A percentile compares a stretch with the other conserved stretches of the same genome.
Evolutionary conservation across 2,797 vertebrate genomes (phyloP).

Genomic region (Trematomus bernacchii): DNA sequence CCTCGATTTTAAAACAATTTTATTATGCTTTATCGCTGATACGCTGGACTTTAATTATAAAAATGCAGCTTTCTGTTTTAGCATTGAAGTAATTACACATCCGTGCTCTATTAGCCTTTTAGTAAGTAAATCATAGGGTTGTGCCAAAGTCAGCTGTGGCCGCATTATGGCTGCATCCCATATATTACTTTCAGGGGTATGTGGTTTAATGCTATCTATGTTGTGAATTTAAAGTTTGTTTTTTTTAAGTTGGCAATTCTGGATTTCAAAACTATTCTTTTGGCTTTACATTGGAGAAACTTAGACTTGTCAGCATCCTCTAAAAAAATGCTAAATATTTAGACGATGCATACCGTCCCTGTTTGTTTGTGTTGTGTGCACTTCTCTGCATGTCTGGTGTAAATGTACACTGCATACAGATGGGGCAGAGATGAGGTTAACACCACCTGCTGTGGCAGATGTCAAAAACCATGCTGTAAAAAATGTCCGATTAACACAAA

Average conservation of each 20-base stretch:
- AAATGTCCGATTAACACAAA: constrained; percentile 89
- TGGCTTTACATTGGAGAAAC: not conserved
- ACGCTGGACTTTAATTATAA: constrained; percentile 84
- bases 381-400: constrained; percentile 4
- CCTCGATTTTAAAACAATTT: constrained; percentile 85
- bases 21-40: constrained; percentile 82
- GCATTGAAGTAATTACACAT: constrained; percentile 82
- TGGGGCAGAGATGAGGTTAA: constrained; percentile 64
- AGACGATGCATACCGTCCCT: not conserved
- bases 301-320: not conserved
- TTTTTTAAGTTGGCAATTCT: not conserved
- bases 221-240: not conserved
- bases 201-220: not conserved
- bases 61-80: constrained; percentile 85
- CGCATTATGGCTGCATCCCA: not conserved
- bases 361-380: not conserved
- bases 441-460: constrained; percentile 82
- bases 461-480: constrained; percentile 88
- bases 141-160: constrained; percentile 9
- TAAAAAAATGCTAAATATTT: too few species aligned
- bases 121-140: constrained; percentile 53
- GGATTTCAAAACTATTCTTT: not conserved
- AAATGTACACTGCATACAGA: constrained; percentile 27
- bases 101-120: constrained; percentile 76
- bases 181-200: not conserved